Base-by-base conservation (phyloP, 92 coral and sea anemone genomes). In the Parazoanthus atlanticus region DNA sequence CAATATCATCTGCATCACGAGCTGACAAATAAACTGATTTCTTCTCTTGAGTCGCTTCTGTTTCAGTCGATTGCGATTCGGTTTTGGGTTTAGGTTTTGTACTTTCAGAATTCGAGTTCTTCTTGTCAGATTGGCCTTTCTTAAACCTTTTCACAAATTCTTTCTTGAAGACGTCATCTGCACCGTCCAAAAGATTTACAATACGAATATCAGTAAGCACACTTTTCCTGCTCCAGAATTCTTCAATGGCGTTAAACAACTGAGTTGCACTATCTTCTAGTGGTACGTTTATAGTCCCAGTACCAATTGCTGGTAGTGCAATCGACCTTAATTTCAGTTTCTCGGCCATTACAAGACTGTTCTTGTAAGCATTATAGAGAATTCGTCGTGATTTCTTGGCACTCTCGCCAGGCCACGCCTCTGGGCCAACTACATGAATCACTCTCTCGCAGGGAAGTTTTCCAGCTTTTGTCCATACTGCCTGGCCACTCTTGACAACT, bases 251-350 rank as follows among this genome's bases (percentile, higher is more conserved):
- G 16, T 47, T 54, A 34, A 89, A 89, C 34, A 89, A 74, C 32
- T 73, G 87, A 33, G 28, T 40, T 8, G 91, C 91, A 54, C 91
- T 81, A 3, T 80, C 65, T 0, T 81, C 31, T 9, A 89, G 87
- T 16, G 91, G 91, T 7, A 74, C 70, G 28, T 54, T 74, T 56
- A 67, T 73, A 23, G 43, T 4, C 11, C 91, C 91, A 8, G 88
- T 71, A 36, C 91, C 78, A 2, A 89, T 89, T 11, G 91, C 91
- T 47, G 91, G 91, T 11, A 89, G 72, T 23, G 91, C 86, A n/a
- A 89, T 81, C 41, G 88, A 72, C 43, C 17, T 67, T 13, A 81
- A 86, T 5, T 29, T 40, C 47, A 25, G 2, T 0, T 71, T 30
- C 33, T 56, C 7, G 2, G 91, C 91, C 25, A 46, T 0, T 0